These are phyloP conservation scores for Amia ocellicauda DNA, from an alignment of 2,113 vertebrate species.

Conservation along the genomic window DNA sequence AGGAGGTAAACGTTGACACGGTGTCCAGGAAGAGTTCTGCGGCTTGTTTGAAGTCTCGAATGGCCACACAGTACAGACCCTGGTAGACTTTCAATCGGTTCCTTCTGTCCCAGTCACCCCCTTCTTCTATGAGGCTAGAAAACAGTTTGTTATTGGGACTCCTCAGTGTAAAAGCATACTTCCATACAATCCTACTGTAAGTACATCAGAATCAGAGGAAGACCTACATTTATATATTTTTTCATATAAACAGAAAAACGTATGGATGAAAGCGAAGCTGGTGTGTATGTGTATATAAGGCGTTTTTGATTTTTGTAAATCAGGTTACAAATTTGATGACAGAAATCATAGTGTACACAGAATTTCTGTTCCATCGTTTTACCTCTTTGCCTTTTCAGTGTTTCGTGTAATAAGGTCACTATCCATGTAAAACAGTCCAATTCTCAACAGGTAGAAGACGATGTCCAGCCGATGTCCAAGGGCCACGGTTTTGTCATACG, in stretches of 20 bases:
- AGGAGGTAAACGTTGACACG: conserved; percentile 97
- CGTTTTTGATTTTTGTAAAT: too few species aligned
- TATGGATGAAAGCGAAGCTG: too few species aligned
- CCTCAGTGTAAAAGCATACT: too few species aligned
- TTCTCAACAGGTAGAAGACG: conserved; percentile 93
- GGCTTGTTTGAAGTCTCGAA: conserved; percentile 95
- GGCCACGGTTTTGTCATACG: conserved; percentile 94
- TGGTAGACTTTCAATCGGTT: conserved; percentile 97
- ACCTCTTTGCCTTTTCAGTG: conserved; percentile 98
- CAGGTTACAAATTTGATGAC: too few species aligned
- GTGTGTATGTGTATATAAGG: too few species aligned
- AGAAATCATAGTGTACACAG: too few species aligned
- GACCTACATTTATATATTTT: too few species aligned
- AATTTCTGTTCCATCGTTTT: too few species aligned
- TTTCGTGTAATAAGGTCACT: conserved; percentile 96
- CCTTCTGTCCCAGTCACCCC: conserved; percentile 96
- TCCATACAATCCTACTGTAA: too few species aligned
- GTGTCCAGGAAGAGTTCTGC: conserved; percentile 97
- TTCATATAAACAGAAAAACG: too few species aligned
- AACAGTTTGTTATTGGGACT: too few species aligned
- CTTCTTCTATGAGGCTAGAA: conserved; percentile 91
- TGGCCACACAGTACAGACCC: conserved; percentile 93
- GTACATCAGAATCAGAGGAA: too few species aligned
- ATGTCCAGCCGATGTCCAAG: conserved; percentile 93
- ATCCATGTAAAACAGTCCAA: conserved; percentile 97